These are phyloP conservation scores for Drosophila takahashii DNA, from an alignment of 1,140 invertebrate genomes.

Conservation along the genomic window DNA sequence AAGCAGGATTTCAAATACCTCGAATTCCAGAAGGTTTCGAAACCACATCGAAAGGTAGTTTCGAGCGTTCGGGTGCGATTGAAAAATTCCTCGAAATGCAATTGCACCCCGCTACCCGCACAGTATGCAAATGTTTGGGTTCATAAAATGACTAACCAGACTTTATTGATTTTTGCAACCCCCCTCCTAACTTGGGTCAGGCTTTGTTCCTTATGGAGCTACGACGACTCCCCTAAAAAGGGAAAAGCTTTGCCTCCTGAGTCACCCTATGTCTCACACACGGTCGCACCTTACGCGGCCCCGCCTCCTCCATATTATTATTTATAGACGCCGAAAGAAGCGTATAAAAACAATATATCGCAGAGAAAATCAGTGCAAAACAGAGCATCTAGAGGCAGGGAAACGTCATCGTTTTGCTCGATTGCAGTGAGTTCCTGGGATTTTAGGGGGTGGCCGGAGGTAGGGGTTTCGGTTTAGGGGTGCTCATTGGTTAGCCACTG, in stretches of 20 bases:
- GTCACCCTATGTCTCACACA: conserved; percentile 61
- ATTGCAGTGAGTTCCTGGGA: conserved; percentile 20
- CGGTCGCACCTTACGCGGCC: background rate
- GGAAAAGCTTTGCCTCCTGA: conserved; percentile 42
- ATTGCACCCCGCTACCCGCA: background rate
- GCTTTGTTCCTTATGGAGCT: conserved; percentile 19
- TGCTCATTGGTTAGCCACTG: conserved; percentile 23
- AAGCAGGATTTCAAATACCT: conserved; percentile 37
- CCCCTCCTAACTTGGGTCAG: background rate
- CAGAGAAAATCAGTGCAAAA: conserved; percentile 53
- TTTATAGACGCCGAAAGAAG: conserved; percentile 58
- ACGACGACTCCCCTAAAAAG: conserved; percentile 15
- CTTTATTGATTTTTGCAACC: conserved; percentile 62
- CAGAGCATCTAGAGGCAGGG: conserved; percentile 2
- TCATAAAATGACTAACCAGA: conserved; percentile 54
- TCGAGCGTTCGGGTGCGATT: conserved; percentile 1
- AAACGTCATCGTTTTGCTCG: conserved; percentile 39
- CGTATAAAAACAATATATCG: conserved; percentile 61
- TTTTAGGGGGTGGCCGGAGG: background rate
- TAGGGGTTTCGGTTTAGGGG: background rate
- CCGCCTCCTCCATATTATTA: conserved; percentile 51
- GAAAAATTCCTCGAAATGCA: background rate
- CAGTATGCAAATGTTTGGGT: conserved; percentile 36
- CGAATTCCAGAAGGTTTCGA: conserved; percentile 33
- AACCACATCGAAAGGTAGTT: background rate